phyloP scores from a whole-genome alignment of 2,113 vertebrate genomes.

The Actenoides lindsayi region DNA sequence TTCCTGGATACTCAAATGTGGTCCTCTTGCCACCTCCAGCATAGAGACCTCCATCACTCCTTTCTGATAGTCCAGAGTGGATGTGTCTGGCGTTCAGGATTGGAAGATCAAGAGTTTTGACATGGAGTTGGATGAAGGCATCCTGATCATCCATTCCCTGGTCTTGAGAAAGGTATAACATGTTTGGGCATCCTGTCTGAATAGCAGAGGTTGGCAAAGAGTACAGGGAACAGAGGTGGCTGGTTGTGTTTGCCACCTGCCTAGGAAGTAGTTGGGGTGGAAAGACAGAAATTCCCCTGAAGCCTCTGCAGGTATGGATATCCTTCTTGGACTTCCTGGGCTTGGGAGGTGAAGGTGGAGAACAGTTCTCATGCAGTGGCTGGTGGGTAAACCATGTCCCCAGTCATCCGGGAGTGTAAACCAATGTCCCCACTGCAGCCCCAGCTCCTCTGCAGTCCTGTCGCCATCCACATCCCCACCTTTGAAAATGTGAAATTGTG shows the following conservation, averaged over 20 bases:
- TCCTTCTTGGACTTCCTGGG: not conserved
- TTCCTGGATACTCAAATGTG: not conserved
- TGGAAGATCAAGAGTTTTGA: not conserved
- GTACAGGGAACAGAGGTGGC: rapidly evolving
- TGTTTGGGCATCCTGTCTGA: not conserved
- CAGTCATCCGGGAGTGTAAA: not conserved
- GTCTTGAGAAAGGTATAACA: not conserved
- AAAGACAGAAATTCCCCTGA: not conserved
- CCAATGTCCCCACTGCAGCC: not conserved
- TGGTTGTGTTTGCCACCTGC: not conserved
- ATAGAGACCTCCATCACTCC: not conserved
- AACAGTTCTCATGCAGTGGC: not conserved
- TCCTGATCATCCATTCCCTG: not conserved
- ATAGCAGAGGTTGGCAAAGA: not conserved
- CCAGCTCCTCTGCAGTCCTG: rapidly evolving
- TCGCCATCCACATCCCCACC: not conserved
- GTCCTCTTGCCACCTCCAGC: not conserved
- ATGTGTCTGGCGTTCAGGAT: not conserved
- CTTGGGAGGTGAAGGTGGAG: not conserved
- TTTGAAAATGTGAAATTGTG: not conserved
- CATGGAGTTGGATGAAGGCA: not conserved
- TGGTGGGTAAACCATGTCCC: not conserved
- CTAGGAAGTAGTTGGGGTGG: not conserved
- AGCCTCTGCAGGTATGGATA: not conserved
- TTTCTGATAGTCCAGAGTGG: not conserved